phyloP scores from a whole-genome alignment of 2,797 vertebrate genomes.

The Crocodylus rhombifer region DNA sequence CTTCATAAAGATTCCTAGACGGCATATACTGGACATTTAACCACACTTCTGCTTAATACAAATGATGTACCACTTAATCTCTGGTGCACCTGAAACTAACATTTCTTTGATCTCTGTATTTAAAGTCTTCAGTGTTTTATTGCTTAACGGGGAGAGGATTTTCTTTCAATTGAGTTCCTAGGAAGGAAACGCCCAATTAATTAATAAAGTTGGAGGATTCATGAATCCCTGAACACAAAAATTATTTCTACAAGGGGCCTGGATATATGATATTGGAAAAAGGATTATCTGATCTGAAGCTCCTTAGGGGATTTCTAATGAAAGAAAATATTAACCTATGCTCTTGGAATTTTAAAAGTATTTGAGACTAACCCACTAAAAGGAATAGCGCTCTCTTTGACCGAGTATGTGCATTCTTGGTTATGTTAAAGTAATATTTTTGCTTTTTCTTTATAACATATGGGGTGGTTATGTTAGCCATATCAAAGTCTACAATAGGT shows the following conservation, averaged over 20 bases:
- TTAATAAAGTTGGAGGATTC: slow-evolving; percentile 69
- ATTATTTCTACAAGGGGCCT: slow-evolving; percentile 66
- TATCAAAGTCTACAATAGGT: background rate
- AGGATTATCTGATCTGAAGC: slow-evolving; percentile 72
- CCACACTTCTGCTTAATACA: slow-evolving; percentile 8
- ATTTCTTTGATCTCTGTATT: slow-evolving; percentile 59
- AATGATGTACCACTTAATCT: background rate
- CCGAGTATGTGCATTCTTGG: background rate
- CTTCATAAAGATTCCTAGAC: slow-evolving; percentile 29
- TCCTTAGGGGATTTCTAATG: slow-evolving; percentile 60
- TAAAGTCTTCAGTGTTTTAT: slow-evolving; percentile 45
- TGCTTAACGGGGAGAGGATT: slow-evolving; percentile 50
- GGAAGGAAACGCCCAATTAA: slow-evolving; percentile 65
- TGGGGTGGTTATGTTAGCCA: background rate
- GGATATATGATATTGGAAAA: slow-evolving; percentile 70
- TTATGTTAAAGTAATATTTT: background rate
- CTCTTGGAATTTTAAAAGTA: slow-evolving; percentile 67
- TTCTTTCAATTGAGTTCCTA: slow-evolving; percentile 48
- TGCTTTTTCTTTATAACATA: background rate
- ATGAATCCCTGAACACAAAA: slow-evolving; percentile 71
- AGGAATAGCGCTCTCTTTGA: slow-evolving; percentile 43
- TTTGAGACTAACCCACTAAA: slow-evolving; percentile 45
- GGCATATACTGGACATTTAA: background rate
- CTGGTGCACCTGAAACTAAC: slow-evolving; percentile 34
- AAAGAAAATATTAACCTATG: slow-evolving; percentile 71